phyloP scores from a whole-genome alignment of 1,140 invertebrate genomes.

The Drosophila sucinea region DNA sequence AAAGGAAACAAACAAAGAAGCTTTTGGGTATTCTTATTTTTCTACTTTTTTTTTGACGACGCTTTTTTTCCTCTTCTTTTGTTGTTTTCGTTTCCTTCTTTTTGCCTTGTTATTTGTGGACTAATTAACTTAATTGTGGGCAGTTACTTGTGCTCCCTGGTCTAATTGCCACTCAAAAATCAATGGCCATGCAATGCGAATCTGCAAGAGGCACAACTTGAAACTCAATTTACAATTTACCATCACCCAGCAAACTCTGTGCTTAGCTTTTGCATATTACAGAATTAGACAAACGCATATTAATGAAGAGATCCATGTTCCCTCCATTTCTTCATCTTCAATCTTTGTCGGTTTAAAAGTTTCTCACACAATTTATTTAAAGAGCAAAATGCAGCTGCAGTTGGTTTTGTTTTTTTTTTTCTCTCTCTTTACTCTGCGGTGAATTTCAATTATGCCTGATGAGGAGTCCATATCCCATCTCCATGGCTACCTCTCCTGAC shows the following conservation, averaged over 20 bases:
- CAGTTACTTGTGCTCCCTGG: constrained; percentile 41
- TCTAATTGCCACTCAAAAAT: constrained; percentile 72
- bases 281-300: constrained; percentile 45
- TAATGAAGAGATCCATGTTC: constrained; percentile 20
- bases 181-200: constrained; percentile 43
- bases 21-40: constrained; percentile 1
- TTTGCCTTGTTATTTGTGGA: constrained; percentile 3
- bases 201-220: constrained; percentile 7
- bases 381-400: constrained; percentile 6
- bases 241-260: not conserved
- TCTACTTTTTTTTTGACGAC: not conserved
- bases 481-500: constrained; percentile 32
- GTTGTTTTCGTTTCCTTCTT: not conserved
- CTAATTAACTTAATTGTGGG: constrained; percentile 78
- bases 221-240: constrained; percentile 26
- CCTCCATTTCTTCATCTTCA: not conserved
- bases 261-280: constrained; percentile 24
- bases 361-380: constrained; percentile 3
- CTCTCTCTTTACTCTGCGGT: constrained; percentile 36
- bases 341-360: no score
- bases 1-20: constrained; percentile 5
- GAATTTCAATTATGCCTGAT: constrained; percentile 73
- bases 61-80: not conserved
- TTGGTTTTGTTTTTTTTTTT: not conserved
- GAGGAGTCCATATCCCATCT: constrained; percentile 29